These are phyloP conservation scores for Genyomyrus donnyi DNA, from an alignment of 2,113 vertebrate species.

Conservation along the genomic window DNA sequence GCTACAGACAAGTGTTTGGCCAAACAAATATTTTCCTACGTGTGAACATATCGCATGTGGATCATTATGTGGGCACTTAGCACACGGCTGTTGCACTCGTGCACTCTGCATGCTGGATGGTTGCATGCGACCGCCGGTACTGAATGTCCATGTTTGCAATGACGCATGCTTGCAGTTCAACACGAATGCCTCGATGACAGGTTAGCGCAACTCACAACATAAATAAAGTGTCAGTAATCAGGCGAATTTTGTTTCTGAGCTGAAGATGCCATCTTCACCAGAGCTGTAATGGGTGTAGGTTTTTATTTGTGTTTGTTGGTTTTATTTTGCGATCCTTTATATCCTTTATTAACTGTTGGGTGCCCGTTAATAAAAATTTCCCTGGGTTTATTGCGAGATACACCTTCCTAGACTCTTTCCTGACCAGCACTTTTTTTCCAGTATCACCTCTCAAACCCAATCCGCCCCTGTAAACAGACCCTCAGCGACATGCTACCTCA, in stretches of 20 bases:
- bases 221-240: not conserved
- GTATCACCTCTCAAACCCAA: not conserved
- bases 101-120: not conserved
- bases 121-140: not conserved
- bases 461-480: not conserved
- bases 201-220: not conserved
- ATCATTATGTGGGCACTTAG: not conserved
- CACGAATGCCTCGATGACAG: not conserved
- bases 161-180: not conserved
- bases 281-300: not conserved
- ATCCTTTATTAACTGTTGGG: not conserved
- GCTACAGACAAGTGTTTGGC: not conserved
- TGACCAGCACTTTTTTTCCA: not conserved
- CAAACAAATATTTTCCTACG: not conserved
- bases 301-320: not conserved
- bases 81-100: not conserved
- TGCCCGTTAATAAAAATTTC: not conserved
- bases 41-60: not conserved
- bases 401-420: not conserved
- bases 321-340: not conserved
- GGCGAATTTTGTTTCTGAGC: not conserved
- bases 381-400: not conserved
- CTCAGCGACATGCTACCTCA: not conserved
- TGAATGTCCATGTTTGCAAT: not conserved
- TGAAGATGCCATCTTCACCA: not conserved